Evolutionary conservation across 2,113 vertebrate genomes (phyloP), one percentile per base, ranked within the genome.

Genomic region (Corynorhinus townsendii): DNA sequence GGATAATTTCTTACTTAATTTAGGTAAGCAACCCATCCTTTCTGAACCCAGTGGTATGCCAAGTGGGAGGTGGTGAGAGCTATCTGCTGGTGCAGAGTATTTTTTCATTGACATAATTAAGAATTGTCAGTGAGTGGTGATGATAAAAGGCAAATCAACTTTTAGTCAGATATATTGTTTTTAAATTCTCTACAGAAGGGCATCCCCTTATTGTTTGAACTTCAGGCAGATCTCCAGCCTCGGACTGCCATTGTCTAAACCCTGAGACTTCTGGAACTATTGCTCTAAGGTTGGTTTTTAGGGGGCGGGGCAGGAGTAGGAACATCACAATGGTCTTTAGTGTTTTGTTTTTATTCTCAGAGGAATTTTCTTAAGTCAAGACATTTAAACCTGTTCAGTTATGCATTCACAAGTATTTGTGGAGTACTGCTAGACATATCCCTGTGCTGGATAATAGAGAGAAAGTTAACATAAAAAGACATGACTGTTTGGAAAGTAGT

Each of bases 161-260:
- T 93, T 73, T 38, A 86, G 4, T 69, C 59, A 62, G 49, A 20
- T 62, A 10, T 69, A 54, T 49, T 90, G 35, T 59, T 92, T 82
- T 26, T 40, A 88, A 75, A 52, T 66, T 93, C 47, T 59, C 30
- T n/a, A 30, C 0, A 54, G 30, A 35, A 62, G 11, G 19, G 11
- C 0, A 22, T 4, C 7, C 38, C 19, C 3, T 38, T 72, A 40
- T 19, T 80, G n/a, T 14, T 64, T 52, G 24, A 88, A 79, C 38
- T 24, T 4, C 30, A 22, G 19, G 26, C 12, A 7, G 10, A 77
- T 5, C 30, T 2, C 4, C 19, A 0, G 3, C 33, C 7, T 82
- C 22, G 1, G 43, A 71, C 71, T n/a, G 15, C 66, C 20, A 7
- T 64, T 40, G 14, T 87, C 12, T 84, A 35, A 81, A 72, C n/a